phyloP scores from a whole-genome alignment of 2,797 vertebrate genomes.

The Spondyliosoma cantharus region DNA sequence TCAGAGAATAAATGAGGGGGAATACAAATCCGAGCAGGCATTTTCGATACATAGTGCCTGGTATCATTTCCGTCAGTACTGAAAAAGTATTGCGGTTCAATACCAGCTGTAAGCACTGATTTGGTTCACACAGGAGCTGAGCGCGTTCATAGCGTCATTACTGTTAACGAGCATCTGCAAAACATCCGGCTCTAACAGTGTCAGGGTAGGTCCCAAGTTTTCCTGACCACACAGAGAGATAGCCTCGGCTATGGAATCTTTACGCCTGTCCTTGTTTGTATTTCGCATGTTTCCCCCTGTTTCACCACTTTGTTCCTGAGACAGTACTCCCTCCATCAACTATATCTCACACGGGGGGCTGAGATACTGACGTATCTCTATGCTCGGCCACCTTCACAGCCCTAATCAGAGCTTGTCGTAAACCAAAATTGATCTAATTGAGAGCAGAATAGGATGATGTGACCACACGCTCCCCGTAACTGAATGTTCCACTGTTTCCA shows the following conservation, averaged over 20 bases:
- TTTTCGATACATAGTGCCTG: background rate
- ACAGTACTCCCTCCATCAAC: background rate
- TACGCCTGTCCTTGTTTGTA: slow-evolving; percentile 36
- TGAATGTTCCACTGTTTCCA: slow-evolving; percentile 60
- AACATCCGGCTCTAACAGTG: slow-evolving; percentile 39
- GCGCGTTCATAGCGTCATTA: slow-evolving; percentile 45
- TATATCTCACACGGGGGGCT: slow-evolving; percentile 25
- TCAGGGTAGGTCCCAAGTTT: slow-evolving; percentile 24
- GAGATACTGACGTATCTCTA: slow-evolving; percentile 37
- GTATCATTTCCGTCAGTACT: background rate
- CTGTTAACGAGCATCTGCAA: slow-evolving; percentile 59
- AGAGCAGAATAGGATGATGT: slow-evolving; percentile 54
- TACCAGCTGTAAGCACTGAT: slow-evolving; percentile 3
- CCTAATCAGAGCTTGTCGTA: slow-evolving; percentile 62
- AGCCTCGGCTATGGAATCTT: slow-evolving; percentile 27
- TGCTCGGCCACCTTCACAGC: slow-evolving; percentile 55
- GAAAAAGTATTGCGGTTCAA: background rate
- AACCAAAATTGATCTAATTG: slow-evolving; percentile 60
- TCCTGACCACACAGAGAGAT: slow-evolving; percentile 56
- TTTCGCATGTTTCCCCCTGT: slow-evolving; percentile 3
- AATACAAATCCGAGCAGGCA: background rate
- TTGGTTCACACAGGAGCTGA: slow-evolving; percentile 37
- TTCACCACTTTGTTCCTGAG: slow-evolving; percentile 29
- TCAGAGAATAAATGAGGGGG: background rate
- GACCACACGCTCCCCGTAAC: slow-evolving; percentile 51